Base-by-base conservation (phyloP, 2,797 vertebrate genomes). In the Graptemys geographica region DNA sequence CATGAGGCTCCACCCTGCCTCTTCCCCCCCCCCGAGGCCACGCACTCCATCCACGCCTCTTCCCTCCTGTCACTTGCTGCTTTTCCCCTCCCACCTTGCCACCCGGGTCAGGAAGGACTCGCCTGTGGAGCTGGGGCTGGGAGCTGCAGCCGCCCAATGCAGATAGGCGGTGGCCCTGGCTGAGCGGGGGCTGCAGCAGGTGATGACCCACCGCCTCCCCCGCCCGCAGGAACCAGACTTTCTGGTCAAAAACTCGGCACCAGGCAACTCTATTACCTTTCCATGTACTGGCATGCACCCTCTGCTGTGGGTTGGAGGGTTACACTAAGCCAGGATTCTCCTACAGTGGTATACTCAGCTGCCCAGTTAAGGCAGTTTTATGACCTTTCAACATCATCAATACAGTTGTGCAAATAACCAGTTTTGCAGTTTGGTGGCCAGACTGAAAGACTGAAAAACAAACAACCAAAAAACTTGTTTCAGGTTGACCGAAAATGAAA, bases 311-410 rank as follows among this genome's bases (percentile, higher is more conserved):
- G 16, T 12, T 91, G 82, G 57, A 81, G 33, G 83, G 89, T 91
- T 92, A 78, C 49, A 21, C 65, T 85, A 92, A 79, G 28, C 33
- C 33, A 86, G 41, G 37, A 51, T 27, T 87, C 41, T 44, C 11
- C 80, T 25, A 0, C 33, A 83, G 49, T 76, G 31, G 59, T 74
- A 37, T 49, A 56, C 79, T 84, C 8, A 86, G 57, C 86, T 90
- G 76, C 52, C 31, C 51, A 10, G 56, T 44, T 8, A 44, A 79
- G 52, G 0, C 0, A 1, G 0, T 25, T 55, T 78, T 0, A 0
- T n/a, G 44, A 44, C 33, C 53, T 23, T n/a, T 79, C 2, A 47
- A 6, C 19, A 31, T 79, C 51, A 7, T 11, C 88, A n/a, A 33
- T 33, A n/a, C 31, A n/a, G 62, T 19, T n/a, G n/a, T 21, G 65